Conservation (phyloP, 1,140 invertebrate species). For the Eciton burchellii region DNA sequence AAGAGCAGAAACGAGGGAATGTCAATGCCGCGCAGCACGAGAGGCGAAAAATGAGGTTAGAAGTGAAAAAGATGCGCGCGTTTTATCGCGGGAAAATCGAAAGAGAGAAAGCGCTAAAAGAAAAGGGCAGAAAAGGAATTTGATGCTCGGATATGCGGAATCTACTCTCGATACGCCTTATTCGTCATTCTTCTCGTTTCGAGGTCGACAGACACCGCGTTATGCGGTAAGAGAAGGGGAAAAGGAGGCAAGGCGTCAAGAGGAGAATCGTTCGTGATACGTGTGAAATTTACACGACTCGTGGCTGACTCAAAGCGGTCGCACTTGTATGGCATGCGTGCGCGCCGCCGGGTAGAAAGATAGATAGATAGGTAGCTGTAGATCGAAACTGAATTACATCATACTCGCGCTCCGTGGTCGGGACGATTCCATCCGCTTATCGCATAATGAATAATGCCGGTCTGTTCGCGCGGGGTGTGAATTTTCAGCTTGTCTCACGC, state of each 20-base stretch:
- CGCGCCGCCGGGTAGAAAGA: constrained; percentile 20
- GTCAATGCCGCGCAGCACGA: constrained; percentile 2
- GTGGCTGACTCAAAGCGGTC: constrained; percentile 35
- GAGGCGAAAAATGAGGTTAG: constrained; percentile 23
- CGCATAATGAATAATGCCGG: constrained; percentile 3
- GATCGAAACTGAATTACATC: constrained; percentile 49
- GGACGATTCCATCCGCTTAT: constrained; percentile 48
- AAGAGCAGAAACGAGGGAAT: not conserved
- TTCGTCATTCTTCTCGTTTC: constrained; percentile 59
- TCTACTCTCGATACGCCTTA: constrained; percentile 6
- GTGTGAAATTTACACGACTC: constrained; percentile 71
- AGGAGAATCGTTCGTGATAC: constrained; percentile 62
- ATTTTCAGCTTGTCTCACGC: not conserved
- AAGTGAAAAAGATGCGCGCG: constrained; percentile 7
- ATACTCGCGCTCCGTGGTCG: constrained; percentile 48
- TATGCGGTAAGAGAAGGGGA: not conserved
- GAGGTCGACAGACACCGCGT: constrained; percentile 64
- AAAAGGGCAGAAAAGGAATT: constrained; percentile 15
- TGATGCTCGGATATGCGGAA: not conserved
- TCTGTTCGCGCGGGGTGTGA: not conserved
- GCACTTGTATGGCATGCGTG: constrained; percentile 14
- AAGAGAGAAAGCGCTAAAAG: not conserved
- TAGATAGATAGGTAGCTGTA: constrained; percentile 36
- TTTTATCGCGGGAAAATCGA: not conserved
- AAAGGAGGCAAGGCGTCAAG: not conserved